Evolutionary conservation across 2,888 invertebrate genomes (phyloP), one percentile per base, ranked within the genome.

Genomic region (Cosmopolites sordidus): DNA sequence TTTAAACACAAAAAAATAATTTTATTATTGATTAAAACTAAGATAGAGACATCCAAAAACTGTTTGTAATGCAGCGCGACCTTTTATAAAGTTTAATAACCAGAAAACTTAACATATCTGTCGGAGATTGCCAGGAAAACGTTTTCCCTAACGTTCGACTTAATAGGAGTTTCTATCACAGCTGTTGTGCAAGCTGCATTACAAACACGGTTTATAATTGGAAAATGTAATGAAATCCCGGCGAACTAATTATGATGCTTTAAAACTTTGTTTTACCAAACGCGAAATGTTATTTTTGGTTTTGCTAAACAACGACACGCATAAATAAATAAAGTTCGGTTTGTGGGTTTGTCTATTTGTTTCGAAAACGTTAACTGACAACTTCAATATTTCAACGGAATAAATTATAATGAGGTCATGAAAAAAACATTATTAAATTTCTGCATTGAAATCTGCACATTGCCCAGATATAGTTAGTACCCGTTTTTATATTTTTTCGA

Each of bases 91-190:
- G 48, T 29, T 43, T 48, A 59, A 59, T 52, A 59, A 46, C 52
- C 49, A 50, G 52, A 52, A 56, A 59, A 59, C 59, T 56, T 57
- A 54, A 45, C 50, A 53, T 54, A 59, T 57, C 56, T 54, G 59
- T 59, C 56, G 57, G 54, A 56, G n/a, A 9, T 33, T 12, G 33
- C 33, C 45, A 44, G 50, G 30, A 51, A 51, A 51, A 48, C 56
- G 51, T 51, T 51, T 43, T 41, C 51, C 51, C 44, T 55, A 51
- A 56, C 51, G 51, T 56, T 56, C 45, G 51, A 56, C 51, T 51
- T 55, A 51, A 55, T 51, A 55, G 56, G 51, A 56, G 48, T 48
- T 56, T 48, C 45, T 48, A 56, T 56, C 51, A 51, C 40, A 46
- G 48, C 47, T 51, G 55, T 51, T 33, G 33, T 56, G 56, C 56